These are phyloP conservation scores for Drosophila pallidifrons DNA, from an alignment of 1,140 invertebrate species.

Conservation along the genomic window DNA sequence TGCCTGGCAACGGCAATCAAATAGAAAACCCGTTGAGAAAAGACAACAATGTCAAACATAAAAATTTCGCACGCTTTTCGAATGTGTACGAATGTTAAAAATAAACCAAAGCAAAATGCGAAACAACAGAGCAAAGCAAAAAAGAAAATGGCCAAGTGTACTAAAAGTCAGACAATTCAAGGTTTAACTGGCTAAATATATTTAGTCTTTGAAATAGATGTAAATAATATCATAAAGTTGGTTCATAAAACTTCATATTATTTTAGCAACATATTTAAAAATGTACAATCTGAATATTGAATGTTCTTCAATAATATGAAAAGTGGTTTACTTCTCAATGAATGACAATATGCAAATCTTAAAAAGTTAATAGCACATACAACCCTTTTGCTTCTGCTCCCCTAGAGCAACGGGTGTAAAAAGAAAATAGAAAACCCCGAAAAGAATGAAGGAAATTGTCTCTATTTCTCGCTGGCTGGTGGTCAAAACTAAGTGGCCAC, in stretches of 20 bases:
- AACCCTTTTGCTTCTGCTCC: not conserved
- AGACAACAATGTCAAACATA: conserved; percentile 38
- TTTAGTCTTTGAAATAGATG: no score
- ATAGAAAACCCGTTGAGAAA: conserved; percentile 10
- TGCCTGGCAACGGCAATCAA: conserved; percentile 35
- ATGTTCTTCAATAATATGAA: no score
- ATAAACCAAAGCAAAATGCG: conserved; percentile 67
- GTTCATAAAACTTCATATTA: no score
- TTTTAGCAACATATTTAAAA: no score
- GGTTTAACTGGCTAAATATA: no score
- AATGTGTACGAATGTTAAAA: conserved; percentile 56
- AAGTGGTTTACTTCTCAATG: no score
- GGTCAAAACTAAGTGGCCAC: conserved; percentile 31
- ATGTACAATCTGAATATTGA: no score
- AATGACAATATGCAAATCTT: no score
- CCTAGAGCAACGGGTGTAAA: not conserved
- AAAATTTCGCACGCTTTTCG: conserved; percentile 45
- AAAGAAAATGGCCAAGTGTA: not conserved
- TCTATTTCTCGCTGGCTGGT: conserved; percentile 9
- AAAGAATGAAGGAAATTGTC: conserved; percentile 20
- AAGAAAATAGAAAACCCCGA: conserved; percentile 36
- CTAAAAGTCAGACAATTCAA: no score
- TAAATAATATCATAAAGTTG: no score
- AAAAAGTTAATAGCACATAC: no score
- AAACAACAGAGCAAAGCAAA: conserved; percentile 66